Evolutionary conservation across 64 coral and sea anemone species (phyloP).

Genomic region (Montipora cactus): DNA sequence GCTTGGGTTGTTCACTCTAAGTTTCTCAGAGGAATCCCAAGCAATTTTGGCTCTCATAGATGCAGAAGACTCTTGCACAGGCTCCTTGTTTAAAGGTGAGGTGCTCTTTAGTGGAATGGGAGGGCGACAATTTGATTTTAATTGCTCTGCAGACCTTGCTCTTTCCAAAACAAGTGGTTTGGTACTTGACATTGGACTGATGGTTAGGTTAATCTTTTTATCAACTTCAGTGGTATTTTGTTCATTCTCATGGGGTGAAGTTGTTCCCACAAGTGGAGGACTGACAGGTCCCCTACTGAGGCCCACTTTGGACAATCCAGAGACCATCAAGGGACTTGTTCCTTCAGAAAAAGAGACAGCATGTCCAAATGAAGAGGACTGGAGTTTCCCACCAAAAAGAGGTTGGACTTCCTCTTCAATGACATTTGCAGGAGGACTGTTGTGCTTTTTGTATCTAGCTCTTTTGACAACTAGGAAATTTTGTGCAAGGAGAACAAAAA

Average conservation of each 20-base stretch:
- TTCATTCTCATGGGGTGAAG: constrained; percentile 40
- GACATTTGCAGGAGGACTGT: constrained; percentile 30
- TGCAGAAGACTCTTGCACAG: constrained; percentile 50
- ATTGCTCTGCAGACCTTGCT: constrained; percentile 70
- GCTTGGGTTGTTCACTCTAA: background rate
- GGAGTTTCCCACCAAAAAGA: background rate
- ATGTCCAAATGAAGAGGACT: background rate
- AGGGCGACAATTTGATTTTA: constrained; percentile 26
- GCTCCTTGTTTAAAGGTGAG: constrained; percentile 20
- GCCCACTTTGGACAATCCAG: background rate
- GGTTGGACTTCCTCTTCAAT: constrained; percentile 70
- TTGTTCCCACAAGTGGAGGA: constrained; percentile 14
- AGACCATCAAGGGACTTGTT: constrained; percentile 10
- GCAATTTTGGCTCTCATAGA: constrained; percentile 76
- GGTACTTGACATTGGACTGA: constrained; percentile 25
- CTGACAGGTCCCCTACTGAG: constrained; percentile 38
- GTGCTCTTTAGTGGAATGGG: constrained; percentile 33
- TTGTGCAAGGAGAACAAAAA: background rate
- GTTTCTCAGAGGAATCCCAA: constrained; percentile 49
- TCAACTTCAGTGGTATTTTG: constrained; percentile 21
- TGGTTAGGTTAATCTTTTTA: constrained; percentile 51
- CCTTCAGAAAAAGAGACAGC: constrained; percentile 4
- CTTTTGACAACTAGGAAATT: constrained; percentile 41
- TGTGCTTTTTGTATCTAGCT: background rate
- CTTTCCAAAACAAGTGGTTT: constrained; percentile 59